Evolutionary conservation across 2,113 vertebrate species (phyloP).

Genomic region (Desmodus rotundus): DNA sequence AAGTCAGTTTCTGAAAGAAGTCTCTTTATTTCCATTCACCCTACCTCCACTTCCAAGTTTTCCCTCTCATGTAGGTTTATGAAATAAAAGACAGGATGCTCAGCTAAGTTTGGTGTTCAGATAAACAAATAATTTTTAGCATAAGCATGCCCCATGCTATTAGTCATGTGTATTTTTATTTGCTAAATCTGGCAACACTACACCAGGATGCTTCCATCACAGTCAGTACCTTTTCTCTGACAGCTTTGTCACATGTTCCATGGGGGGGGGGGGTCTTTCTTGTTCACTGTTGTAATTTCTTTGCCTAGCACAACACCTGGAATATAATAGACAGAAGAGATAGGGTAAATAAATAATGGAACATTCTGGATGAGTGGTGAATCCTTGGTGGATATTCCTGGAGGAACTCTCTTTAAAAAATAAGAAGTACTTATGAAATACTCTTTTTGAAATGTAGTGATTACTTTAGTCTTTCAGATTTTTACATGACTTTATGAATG

Average conservation of each 20-base stretch:
- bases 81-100: background rate
- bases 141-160: background rate
- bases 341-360: background rate
- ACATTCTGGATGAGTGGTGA: background rate
- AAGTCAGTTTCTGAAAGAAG: background rate
- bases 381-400: background rate
- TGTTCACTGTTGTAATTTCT: background rate
- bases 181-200: background rate
- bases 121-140: background rate
- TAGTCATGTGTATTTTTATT: background rate
- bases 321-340: background rate
- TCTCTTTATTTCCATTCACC: background rate
- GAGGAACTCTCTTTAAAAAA: background rate
- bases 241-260: background rate
- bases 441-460: background rate
- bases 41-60: background rate
- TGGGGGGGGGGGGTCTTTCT: background rate
- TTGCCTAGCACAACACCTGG: background rate
- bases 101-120: background rate
- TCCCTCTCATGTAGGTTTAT: background rate
- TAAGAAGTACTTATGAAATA: background rate
- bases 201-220: background rate
- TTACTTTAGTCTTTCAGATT: background rate
- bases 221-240: background rate
- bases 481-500: background rate